Evolutionary conservation across 2,797 vertebrate genomes (phyloP).

Genomic region (Varecia variegata): DNA sequence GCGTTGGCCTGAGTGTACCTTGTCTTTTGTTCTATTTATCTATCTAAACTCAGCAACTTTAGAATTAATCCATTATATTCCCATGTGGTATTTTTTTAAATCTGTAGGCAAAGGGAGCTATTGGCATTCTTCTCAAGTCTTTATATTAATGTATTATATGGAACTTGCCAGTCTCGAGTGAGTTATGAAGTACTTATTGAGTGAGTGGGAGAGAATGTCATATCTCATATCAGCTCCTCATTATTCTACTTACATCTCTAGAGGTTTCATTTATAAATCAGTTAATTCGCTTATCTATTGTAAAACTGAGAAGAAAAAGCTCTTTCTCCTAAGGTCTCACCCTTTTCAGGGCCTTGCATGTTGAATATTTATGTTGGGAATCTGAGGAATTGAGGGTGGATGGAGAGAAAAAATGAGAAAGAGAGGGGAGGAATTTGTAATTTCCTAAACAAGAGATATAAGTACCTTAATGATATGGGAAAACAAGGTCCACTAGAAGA

Average conservation of each 20-base stretch:
- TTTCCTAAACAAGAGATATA: not conserved
- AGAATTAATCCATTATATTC: constrained; percentile 15
- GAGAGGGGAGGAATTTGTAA: not conserved
- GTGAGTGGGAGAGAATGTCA: constrained; percentile 62
- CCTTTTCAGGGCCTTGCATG: constrained; percentile 40
- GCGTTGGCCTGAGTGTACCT: not conserved
- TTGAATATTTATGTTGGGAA: not conserved
- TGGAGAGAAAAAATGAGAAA: not conserved
- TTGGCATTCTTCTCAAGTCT: constrained; percentile 68
- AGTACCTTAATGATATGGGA: not conserved
- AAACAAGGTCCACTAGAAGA: not conserved
- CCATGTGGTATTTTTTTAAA: constrained; percentile 27
- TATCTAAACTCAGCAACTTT: constrained; percentile 32
- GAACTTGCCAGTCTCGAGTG: constrained; percentile 56
- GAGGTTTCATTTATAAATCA: constrained; percentile 66
- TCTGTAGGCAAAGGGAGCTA: constrained; percentile 19
- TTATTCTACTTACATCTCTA: constrained; percentile 70
- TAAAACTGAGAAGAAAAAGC: constrained; percentile 16
- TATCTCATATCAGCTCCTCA: constrained; percentile 61
- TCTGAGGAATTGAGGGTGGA: not conserved
- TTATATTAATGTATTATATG: constrained; percentile 60
- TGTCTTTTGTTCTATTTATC: constrained; percentile 36
- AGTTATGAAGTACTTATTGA: constrained; percentile 71
- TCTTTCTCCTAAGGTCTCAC: not conserved
- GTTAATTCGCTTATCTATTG: constrained; percentile 71